A percentile compares a stretch with the other conserved stretches of the same genome.
These are phyloP conservation scores for Pipistrellus pygmaeus DNA, from an alignment of 2,797 vertebrate species.

Conservation along the genomic window DNA sequence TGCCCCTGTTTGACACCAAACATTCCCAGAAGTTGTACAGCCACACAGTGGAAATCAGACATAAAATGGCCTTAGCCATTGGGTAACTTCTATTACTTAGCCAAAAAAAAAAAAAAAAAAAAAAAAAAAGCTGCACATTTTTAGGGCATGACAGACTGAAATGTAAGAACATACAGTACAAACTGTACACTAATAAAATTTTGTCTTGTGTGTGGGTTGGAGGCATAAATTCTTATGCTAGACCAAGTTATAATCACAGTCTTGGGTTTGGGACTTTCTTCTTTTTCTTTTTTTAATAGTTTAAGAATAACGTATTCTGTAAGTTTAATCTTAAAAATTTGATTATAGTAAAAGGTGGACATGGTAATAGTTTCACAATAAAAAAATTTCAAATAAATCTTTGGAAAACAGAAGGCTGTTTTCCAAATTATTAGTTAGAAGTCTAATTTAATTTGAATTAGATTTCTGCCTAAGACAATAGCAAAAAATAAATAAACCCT, in stretches of 20 bases:
- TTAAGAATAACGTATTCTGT: slow-evolving; percentile 62
- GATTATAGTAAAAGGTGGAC: slow-evolving; percentile 32
- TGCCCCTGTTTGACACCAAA: slow-evolving; percentile 52
- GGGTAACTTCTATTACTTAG: slow-evolving; percentile 68
- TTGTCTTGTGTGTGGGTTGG: slow-evolving; percentile 70
- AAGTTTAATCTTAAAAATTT: slow-evolving; percentile 26
- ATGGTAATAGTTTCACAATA: slow-evolving; percentile 33
- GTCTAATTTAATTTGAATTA: slow-evolving; percentile 42
- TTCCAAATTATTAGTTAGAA: slow-evolving; percentile 61
- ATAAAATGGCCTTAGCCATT: slow-evolving; percentile 61
- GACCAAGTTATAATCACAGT: slow-evolving; percentile 75
- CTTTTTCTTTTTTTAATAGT: slow-evolving; percentile 58
- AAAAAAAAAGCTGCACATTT: slow-evolving; percentile 65
- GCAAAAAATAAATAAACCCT: not conserved
- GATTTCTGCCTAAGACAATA: not conserved
- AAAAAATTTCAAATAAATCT: slow-evolving; percentile 58
- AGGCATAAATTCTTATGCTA: slow-evolving; percentile 70
- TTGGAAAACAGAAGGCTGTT: slow-evolving; percentile 51
- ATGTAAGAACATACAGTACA: slow-evolving; percentile 78
- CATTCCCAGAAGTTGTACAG: slow-evolving; percentile 44
- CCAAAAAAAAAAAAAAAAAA: slow-evolving; percentile 45
- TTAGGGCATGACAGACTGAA: slow-evolving; percentile 66
- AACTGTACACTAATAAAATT: slow-evolving; percentile 80
- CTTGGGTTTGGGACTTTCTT: slow-evolving; percentile 43
- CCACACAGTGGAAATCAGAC: slow-evolving; percentile 55